Percentiles rank a stretch among this genome's conserved stretches.
Conservation (phyloP, 2,888 invertebrate genomes). For the Neria commutata region DNA sequence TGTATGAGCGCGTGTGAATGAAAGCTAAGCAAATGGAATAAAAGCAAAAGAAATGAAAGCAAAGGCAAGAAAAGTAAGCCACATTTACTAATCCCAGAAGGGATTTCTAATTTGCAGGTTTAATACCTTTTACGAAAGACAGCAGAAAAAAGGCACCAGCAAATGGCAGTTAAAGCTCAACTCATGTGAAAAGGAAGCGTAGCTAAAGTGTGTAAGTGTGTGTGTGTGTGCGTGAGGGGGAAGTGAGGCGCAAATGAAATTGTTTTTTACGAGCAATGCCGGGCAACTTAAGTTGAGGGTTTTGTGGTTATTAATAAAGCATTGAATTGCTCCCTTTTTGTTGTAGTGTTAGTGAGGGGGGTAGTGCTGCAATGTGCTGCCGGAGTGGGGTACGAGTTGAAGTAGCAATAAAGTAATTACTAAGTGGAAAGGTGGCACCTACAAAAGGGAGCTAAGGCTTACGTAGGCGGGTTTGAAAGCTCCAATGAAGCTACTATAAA, state of each 20-base stretch:
- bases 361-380: no score
- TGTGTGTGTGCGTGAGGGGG: background rate
- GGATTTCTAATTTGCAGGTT: conserved; percentile 45
- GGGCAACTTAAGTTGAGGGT: background rate
- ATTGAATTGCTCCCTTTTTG: no score
- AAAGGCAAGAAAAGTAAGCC: conserved; percentile 16
- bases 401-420: no score
- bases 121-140: conserved; percentile 28
- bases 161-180: conserved; percentile 21
- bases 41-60: conserved; percentile 15
- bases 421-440: no score
- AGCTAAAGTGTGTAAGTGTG: no score
- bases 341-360: no score
- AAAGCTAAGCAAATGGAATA: conserved; percentile 13
- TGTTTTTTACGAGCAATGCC: background rate
- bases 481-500: no score
- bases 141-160: conserved; percentile 33
- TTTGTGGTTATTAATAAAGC: background rate
- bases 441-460: no score
- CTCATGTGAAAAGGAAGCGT: no score
- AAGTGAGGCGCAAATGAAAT: background rate
- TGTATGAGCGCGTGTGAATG: conserved; percentile 2
- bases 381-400: no score
- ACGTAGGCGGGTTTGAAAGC: no score
- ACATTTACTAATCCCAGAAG: conserved; percentile 42